Conservation (phyloP, 2,113 vertebrate species). For the Hypomesus transpacificus region DNA sequence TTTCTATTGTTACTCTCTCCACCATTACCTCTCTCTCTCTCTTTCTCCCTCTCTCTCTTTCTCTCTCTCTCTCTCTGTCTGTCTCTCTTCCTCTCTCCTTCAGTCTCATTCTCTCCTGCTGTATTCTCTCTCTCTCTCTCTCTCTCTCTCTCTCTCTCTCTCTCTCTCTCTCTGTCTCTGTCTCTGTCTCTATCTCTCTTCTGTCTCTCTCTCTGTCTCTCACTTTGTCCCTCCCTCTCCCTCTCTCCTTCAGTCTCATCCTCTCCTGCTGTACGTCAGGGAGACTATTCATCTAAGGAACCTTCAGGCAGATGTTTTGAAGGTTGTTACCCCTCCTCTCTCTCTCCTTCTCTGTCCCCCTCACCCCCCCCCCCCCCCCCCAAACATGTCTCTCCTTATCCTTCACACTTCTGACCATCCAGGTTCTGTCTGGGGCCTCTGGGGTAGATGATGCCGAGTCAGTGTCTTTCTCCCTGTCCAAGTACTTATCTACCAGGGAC, state of each 20-base stretch:
- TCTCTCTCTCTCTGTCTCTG: not conserved
- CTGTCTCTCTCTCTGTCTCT: not conserved
- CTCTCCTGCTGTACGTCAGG: not conserved
- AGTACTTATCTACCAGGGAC: no score
- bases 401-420: not conserved
- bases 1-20: no score
- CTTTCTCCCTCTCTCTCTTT: no score
- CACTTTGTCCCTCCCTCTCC: not conserved
- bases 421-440: not conserved
- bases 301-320: slow-evolving; percentile 43
- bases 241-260: not conserved
- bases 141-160: not conserved
- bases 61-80: not conserved
- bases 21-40: no score
- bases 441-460: no score
- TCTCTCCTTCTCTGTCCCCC: not conserved
- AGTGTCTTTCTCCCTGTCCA: no score
- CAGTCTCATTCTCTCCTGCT: not conserved
- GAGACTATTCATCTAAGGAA: slow-evolving; percentile 19
- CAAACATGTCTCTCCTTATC: not conserved
- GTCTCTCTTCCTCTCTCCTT: not conserved
- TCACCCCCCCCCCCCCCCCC: not conserved
- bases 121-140: not conserved
- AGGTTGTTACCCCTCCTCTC: slow-evolving; percentile 17
- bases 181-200: not conserved